A percentile compares a stretch with the other conserved stretches of the same genome.
Conservation (phyloP, 2,113 vertebrate species). For the Hypanus sabinus region DNA sequence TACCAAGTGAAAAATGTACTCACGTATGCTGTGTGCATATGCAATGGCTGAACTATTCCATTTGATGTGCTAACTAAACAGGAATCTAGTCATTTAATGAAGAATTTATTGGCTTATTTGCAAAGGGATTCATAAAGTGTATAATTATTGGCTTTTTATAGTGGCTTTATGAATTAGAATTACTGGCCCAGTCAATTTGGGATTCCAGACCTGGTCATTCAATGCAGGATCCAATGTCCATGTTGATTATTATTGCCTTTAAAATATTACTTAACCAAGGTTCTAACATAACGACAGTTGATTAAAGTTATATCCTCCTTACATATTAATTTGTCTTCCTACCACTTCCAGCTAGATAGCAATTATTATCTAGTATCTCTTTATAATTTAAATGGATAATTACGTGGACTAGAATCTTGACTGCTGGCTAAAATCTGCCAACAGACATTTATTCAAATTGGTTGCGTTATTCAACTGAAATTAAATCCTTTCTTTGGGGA, state of each 20-base stretch:
- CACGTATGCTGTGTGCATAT: background rate
- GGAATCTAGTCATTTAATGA: no score
- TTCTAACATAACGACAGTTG: no score
- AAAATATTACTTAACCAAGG: background rate
- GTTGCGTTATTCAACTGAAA: background rate
- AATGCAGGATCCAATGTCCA: background rate
- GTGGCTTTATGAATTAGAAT: no score
- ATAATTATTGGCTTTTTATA: background rate
- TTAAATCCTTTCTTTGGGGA: background rate
- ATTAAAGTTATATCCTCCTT: background rate
- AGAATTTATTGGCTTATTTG: no score
- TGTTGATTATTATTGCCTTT: background rate
- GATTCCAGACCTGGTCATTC: background rate
- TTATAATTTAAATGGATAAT: conserved; percentile 23
- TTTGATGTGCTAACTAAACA: background rate
- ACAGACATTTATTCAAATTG: background rate
- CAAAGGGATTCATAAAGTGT: no score
- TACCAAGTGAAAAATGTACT: background rate
- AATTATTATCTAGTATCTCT: background rate
- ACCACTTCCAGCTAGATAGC: background rate
- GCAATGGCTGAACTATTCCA: background rate
- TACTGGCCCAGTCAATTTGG: background rate
- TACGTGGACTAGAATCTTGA: background rate
- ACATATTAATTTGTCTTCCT: conserved; percentile 22
- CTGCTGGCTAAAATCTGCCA: background rate